Percentiles rank a stretch among this genome's conserved stretches.
phyloP scores from a whole-genome alignment of 64 coral and sea anemone species.

The Acropora yongei region DNA sequence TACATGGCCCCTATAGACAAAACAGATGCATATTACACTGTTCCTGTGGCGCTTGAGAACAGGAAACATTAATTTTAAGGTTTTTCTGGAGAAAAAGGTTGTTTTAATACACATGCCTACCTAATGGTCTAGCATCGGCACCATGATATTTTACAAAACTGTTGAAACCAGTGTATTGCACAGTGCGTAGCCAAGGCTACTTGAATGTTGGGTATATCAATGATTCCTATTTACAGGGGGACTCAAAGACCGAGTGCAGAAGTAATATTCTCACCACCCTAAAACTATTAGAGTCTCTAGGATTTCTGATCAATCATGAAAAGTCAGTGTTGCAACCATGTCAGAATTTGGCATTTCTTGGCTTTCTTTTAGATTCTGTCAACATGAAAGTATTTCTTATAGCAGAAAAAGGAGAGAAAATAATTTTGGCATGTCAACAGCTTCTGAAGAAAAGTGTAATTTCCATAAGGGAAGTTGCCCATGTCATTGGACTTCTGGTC shows the following conservation, averaged over 20 bases:
- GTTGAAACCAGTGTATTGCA: constrained; percentile 21
- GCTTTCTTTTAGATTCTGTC: constrained; percentile 57
- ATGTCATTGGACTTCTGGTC: constrained; percentile 57
- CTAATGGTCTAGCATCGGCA: constrained; percentile 28
- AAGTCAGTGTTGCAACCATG: constrained; percentile 61
- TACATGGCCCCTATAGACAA: constrained; percentile 44
- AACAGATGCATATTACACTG: constrained; percentile 52
- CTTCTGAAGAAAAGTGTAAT: constrained; percentile 30
- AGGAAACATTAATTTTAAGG: constrained; percentile 42
- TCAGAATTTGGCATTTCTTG: constrained; percentile 67
- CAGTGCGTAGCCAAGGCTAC: constrained; percentile 33
- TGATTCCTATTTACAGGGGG: constrained; percentile 59
- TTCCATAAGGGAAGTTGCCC: constrained; percentile 48
- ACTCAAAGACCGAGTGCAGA: constrained; percentile 39
- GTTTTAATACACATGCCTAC: constrained; percentile 44
- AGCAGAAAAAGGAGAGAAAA: constrained; percentile 55
- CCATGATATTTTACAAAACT: constrained; percentile 38
- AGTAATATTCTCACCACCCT: constrained; percentile 27
- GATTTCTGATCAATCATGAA: constrained; percentile 38
- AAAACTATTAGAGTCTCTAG: constrained; percentile 37
- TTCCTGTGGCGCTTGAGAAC: constrained; percentile 42
- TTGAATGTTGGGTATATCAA: constrained; percentile 46
- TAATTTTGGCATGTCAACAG: constrained; percentile 41
- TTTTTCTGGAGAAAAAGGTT: constrained; percentile 52
- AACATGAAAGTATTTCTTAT: constrained; percentile 57